These are phyloP conservation scores for Pristionchus arcanus DNA, from an alignment of 2,888 invertebrate species.

Conservation along the genomic window DNA sequence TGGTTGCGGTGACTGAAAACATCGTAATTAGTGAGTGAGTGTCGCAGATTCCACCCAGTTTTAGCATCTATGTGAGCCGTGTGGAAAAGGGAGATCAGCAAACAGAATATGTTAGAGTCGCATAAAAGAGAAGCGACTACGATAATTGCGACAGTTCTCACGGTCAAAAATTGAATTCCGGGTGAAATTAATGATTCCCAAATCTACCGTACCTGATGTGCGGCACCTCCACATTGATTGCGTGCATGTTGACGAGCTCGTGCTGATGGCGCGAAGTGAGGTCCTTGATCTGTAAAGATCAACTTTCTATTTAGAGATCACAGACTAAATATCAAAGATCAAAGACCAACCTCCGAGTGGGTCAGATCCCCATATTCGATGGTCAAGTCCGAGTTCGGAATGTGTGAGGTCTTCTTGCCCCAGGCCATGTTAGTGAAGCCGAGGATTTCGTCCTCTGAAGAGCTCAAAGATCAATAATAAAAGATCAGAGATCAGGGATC, in stretches of 20 bases:
- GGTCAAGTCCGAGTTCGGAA: conserved; percentile 60
- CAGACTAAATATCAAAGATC: background rate
- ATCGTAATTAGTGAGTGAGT: no score
- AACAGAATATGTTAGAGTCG: no score
- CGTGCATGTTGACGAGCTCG: background rate
- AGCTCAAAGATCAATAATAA: conserved; percentile 55
- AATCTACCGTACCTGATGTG: background rate
- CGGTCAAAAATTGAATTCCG: no score
- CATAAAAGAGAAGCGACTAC: no score
- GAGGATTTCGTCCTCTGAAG: conserved; percentile 60
- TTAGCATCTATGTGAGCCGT: no score
- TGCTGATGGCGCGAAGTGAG: background rate
- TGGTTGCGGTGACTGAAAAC: background rate
- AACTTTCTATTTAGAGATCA: background rate
- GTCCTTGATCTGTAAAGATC: conserved; percentile 13
- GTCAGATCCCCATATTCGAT: conserved; percentile 53
- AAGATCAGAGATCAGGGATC: background rate
- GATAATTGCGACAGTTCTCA: no score
- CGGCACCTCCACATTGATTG: background rate
- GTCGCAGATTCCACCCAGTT: no score
- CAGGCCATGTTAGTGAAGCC: conserved; percentile 60
- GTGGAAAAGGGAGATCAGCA: no score
- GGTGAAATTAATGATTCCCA: no score
- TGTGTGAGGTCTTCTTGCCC: conserved; percentile 61
- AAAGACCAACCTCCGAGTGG: conserved; percentile 45